phyloP scores from a whole-genome alignment of 2,113 vertebrate genomes.

The Sus scrofa region DNA sequence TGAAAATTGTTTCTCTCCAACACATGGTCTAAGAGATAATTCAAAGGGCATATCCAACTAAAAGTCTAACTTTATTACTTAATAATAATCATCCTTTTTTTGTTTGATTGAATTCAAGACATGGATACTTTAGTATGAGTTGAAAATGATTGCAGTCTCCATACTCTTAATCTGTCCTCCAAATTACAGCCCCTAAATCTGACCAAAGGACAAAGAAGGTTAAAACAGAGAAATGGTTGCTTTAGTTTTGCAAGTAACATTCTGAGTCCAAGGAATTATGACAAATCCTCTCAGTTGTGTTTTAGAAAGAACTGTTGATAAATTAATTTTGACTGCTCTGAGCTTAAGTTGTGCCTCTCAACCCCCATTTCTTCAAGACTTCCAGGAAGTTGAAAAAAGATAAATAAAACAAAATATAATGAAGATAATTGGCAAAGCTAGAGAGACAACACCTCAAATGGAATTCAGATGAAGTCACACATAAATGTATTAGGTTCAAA shows the following conservation, averaged over 20 bases:
- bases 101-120: background rate
- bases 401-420: conserved; percentile 38
- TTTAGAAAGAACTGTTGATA: background rate
- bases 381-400: conserved; percentile 59
- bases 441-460: conserved; percentile 26
- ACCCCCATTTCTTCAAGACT: conserved; percentile 10
- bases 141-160: background rate
- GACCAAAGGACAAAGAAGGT: background rate
- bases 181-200: background rate
- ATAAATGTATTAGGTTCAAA: conserved; percentile 65
- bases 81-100: background rate
- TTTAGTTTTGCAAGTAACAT: background rate
- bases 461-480: conserved; percentile 64
- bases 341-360: background rate
- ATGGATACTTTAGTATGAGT: background rate
- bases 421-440: conserved; percentile 61
- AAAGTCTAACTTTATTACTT: background rate
- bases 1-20: background rate
- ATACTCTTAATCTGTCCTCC: background rate
- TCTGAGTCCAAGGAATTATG: background rate
- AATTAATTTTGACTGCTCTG: conserved; percentile 53
- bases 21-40: background rate
- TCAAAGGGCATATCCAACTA: background rate
- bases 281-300: background rate
- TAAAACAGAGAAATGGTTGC: background rate